A percentile compares a stretch with the other conserved stretches of the same genome.
Conservation (phyloP, 1,140 invertebrate species). For the Charaxes varanes region DNA sequence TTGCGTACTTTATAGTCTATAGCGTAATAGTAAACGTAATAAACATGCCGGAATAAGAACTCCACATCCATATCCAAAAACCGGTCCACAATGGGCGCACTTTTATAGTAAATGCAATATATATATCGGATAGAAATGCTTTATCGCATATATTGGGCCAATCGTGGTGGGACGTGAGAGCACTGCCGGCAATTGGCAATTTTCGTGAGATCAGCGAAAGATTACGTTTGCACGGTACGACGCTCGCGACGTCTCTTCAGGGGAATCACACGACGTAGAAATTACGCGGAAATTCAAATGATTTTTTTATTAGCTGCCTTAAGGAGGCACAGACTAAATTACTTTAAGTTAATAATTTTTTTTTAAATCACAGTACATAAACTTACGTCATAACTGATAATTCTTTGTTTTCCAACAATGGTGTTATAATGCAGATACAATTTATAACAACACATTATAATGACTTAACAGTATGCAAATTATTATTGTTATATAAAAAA, state of each 20-base stretch:
- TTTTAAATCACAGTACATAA: too few relatives aligned
- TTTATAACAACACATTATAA: too few relatives aligned
- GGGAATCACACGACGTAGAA: neutral
- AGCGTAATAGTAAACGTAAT: too few relatives aligned
- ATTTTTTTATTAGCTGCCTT: neutral
- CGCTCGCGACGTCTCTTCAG: constrained; percentile 8
- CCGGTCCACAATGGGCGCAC: constrained; percentile 1
- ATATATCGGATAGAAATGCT: constrained; percentile 23
- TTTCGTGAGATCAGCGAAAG: constrained; percentile 30
- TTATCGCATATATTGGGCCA: constrained; percentile 32
- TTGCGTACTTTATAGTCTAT: too few relatives aligned
- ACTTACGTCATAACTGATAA: too few relatives aligned
- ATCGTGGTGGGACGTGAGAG: constrained; percentile 19
- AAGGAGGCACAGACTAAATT: neutral
- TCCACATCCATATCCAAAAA: too few relatives aligned
- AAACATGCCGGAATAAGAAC: too few relatives aligned
- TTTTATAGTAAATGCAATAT: constrained; percentile 24
- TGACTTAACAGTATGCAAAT: too few relatives aligned
- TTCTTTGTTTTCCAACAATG: too few relatives aligned
- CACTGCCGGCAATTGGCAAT: constrained; percentile 36
- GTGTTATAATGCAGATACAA: too few relatives aligned
- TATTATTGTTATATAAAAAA: too few relatives aligned
- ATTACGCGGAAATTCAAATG: neutral
- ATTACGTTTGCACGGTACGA: constrained; percentile 31
- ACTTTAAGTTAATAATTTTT: too few relatives aligned